These are phyloP conservation scores for Schlechtendalia chinensis DNA, from an alignment of 1,140 invertebrate species.

Conservation along the genomic window DNA sequence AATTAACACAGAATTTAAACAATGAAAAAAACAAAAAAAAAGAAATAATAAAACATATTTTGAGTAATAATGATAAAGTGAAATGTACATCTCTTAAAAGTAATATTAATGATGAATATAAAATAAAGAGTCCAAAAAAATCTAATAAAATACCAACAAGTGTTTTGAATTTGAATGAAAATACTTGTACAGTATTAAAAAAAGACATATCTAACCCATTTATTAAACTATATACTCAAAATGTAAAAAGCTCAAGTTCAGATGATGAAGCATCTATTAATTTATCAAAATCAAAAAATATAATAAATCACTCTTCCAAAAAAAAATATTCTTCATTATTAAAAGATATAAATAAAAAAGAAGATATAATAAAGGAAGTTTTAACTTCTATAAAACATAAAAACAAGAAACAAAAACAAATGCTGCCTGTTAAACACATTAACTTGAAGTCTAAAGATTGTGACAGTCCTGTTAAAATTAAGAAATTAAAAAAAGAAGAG, in stretches of 20 bases:
- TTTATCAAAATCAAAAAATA: neutral
- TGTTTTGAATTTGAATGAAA: neutral
- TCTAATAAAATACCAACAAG: neutral
- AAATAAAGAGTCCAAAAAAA: neutral
- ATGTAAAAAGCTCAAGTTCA: neutral
- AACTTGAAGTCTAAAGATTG: neutral
- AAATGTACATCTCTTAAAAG: neutral
- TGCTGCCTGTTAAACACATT: neutral
- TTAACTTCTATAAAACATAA: neutral
- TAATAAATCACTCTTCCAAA: neutral
- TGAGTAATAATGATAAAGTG: neutral
- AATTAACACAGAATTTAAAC: neutral
- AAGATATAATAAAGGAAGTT: neutral
- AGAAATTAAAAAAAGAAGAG: neutral
- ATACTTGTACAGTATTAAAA: neutral
- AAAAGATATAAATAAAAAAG: neutral
- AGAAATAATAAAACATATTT: neutral
- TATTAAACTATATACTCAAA: neutral
- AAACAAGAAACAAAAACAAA: neutral
- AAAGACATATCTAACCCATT: neutral
- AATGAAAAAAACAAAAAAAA: neutral
- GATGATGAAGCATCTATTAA: neutral
- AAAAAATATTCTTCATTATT: neutral
- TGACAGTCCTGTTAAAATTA: neutral
- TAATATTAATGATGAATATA: neutral